Evolutionary conservation across 1,140 invertebrate species (phyloP).

Genomic region (Chironomus striatipennis): DNA sequence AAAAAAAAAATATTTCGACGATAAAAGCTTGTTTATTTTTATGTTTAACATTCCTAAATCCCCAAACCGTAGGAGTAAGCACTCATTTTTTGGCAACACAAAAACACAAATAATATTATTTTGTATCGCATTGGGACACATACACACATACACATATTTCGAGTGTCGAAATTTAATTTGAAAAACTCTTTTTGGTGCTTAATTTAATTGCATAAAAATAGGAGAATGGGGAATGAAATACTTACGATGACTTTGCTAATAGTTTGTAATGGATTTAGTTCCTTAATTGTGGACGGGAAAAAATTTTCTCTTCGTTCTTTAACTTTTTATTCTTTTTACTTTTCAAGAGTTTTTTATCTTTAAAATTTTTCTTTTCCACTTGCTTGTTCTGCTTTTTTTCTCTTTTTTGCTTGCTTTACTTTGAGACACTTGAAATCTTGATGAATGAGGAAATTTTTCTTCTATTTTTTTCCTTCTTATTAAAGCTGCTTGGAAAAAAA

Average conservation of each 20-base stretch:
- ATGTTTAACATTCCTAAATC: constrained; percentile 14
- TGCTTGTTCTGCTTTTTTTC: not conserved
- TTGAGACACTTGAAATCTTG: not conserved
- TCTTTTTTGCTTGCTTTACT: not conserved
- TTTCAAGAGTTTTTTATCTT: not conserved
- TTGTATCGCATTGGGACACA: not conserved
- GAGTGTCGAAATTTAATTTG: not conserved
- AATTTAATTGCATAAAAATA: not conserved
- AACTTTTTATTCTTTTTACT: not conserved
- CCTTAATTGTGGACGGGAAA: constrained; percentile 21
- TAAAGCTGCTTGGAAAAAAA: not conserved
- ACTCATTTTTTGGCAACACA: constrained; percentile 13
- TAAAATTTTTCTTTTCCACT: not conserved
- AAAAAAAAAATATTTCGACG: not conserved
- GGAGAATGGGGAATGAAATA: not conserved
- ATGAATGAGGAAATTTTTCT: not conserved
- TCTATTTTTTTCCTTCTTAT: not conserved
- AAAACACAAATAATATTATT: not conserved
- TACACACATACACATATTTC: not conserved
- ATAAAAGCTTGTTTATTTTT: constrained; percentile 15
- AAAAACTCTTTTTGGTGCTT: constrained; percentile 11
- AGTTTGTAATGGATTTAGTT: constrained; percentile 22
- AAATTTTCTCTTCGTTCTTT: not conserved
- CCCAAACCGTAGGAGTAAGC: constrained; percentile 10
- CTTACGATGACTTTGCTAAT: constrained; percentile 23